These are phyloP conservation scores for Saccostrea cuccullata DNA, from an alignment of 1,140 invertebrate genomes.

Conservation along the genomic window DNA sequence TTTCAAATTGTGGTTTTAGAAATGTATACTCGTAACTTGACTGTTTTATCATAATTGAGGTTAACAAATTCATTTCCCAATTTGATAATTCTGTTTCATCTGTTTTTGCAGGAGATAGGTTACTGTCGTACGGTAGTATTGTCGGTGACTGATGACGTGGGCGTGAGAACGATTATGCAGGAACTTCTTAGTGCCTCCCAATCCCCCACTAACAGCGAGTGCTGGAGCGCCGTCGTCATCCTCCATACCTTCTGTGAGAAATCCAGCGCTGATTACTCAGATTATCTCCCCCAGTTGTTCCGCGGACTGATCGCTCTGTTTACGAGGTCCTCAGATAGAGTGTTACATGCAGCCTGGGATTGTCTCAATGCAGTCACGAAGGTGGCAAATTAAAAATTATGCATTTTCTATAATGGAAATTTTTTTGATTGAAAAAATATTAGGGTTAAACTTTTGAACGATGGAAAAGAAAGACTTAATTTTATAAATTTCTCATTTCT, in stretches of 20 bases:
- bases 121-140: slow-evolving; percentile 96
- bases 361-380: slow-evolving; percentile 94
- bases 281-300: slow-evolving; percentile 92
- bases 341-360: slow-evolving; percentile 92
- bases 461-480: too few species aligned
- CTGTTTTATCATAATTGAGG: too few species aligned
- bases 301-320: slow-evolving; percentile 92
- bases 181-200: slow-evolving; percentile 84
- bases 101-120: slow-evolving; percentile 84
- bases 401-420: too few species aligned
- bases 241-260: slow-evolving; percentile 93
- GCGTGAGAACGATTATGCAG: slow-evolving; percentile 92
- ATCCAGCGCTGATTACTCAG: slow-evolving; percentile 89
- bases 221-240: slow-evolving; percentile 89
- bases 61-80: too few species aligned
- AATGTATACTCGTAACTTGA: too few species aligned
- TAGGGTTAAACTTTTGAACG: too few species aligned
- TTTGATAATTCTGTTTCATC: too few species aligned
- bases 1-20: too few species aligned
- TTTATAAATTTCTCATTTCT: too few species aligned
- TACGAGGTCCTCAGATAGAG: slow-evolving; percentile 88
- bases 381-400: slow-evolving; percentile 74
- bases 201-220: slow-evolving; percentile 59
- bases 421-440: too few species aligned
- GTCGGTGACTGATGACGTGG: slow-evolving; percentile 89